phyloP scores from a whole-genome alignment of 2,113 vertebrate species.

The Erpornis zantholeuca region DNA sequence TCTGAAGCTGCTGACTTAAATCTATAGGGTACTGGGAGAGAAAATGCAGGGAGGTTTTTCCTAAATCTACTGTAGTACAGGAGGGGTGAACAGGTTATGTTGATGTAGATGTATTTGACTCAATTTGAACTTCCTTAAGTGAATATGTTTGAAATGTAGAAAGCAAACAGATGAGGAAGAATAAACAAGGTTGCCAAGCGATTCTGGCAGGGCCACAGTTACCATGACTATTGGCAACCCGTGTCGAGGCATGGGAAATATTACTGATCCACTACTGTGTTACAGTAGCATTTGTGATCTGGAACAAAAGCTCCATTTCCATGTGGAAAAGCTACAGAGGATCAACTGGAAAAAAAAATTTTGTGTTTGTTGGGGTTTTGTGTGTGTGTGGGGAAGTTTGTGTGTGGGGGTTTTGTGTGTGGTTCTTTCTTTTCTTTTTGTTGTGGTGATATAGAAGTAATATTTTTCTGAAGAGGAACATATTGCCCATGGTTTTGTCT shows the following conservation, averaged over 20 bases:
- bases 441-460: neutral
- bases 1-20: neutral
- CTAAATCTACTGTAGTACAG: neutral
- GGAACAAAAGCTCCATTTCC: neutral
- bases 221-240: neutral
- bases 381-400: no score
- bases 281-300: neutral
- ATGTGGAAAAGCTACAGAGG: neutral
- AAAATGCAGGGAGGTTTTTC: neutral
- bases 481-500: neutral
- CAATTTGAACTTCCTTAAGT: neutral
- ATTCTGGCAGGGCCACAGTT: neutral
- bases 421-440: neutral
- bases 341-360: neutral
- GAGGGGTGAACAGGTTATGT: neutral
- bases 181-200: neutral
- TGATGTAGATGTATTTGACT: neutral
- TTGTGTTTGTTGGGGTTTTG: neutral
- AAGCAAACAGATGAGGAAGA: neutral
- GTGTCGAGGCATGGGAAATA: neutral
- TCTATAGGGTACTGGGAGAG: neutral
- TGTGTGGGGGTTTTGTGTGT: no score
- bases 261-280: neutral
- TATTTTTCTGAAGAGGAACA: neutral
- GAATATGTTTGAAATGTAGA: neutral